Percentiles rank a stretch among this genome's conserved stretches.
Evolutionary conservation across 2,888 invertebrate genomes (phyloP).

Genomic region (Eurytoma adleriae): DNA sequence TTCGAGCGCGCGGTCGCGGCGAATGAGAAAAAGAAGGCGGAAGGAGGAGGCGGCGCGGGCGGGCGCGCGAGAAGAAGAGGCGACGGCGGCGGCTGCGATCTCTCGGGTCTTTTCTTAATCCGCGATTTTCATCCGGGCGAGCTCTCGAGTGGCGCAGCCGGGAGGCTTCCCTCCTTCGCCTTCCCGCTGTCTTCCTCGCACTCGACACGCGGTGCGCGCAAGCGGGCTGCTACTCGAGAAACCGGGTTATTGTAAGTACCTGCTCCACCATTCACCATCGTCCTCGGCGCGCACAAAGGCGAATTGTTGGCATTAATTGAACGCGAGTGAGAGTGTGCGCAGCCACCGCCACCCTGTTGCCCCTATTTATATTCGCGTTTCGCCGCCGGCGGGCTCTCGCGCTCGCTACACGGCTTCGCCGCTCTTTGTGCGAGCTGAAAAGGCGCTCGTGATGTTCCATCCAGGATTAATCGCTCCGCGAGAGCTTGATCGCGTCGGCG

Average conservation of each 20-base stretch:
- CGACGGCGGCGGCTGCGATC: slow-evolving; percentile 17
- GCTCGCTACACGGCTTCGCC: not conserved
- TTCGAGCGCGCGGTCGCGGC: slow-evolving; percentile 35
- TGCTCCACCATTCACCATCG: slow-evolving; percentile 65
- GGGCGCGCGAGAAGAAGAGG: slow-evolving; percentile 32
- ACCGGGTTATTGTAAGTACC: slow-evolving; percentile 72
- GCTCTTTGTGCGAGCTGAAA: not conserved
- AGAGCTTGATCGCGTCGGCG: slow-evolving; percentile 22
- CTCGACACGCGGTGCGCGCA: slow-evolving; percentile 56
- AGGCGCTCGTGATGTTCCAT: not conserved
- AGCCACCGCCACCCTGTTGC: slow-evolving; percentile 37
- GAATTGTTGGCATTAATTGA: slow-evolving; percentile 71
- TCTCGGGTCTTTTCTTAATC: slow-evolving; percentile 50
- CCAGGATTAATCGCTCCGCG: not conserved
- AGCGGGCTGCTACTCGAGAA: slow-evolving; percentile 57
- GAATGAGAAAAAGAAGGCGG: not conserved
- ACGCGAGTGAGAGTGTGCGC: slow-evolving; percentile 57
- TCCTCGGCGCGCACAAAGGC: slow-evolving; percentile 67
- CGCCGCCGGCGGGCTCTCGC: not conserved
- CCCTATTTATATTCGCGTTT: slow-evolving; percentile 19
- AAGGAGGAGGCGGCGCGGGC: slow-evolving; percentile 39
- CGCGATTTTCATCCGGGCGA: slow-evolving; percentile 32
- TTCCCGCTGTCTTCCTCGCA: slow-evolving; percentile 47
- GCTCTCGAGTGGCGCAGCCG: slow-evolving; percentile 25
- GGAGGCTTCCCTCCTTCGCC: slow-evolving; percentile 56